Conservation (phyloP, 2,888 invertebrate genomes). For the Aphodius granarius region DNA sequence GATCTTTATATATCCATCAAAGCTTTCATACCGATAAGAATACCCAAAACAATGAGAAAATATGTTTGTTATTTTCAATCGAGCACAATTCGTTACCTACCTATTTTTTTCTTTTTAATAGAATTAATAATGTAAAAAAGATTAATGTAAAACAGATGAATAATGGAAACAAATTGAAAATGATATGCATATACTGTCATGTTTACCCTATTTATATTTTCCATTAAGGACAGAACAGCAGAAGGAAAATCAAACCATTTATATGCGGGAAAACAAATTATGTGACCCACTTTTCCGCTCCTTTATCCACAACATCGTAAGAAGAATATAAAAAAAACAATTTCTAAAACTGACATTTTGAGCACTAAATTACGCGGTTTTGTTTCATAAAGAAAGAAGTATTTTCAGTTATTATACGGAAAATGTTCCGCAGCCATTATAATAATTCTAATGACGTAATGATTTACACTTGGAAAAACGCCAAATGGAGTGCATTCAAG, state of each 20-base stretch:
- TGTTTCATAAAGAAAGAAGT: neutral
- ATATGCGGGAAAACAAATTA: neutral
- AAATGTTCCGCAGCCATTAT: neutral
- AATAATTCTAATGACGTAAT: neutral
- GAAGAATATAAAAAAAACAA: neutral
- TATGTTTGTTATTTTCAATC: no score
- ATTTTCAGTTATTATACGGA: neutral
- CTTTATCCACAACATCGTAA: neutral
- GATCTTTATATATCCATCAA: no score
- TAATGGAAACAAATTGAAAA: no score
- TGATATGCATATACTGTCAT: neutral
- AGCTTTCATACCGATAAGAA: no score
- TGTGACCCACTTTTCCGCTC: neutral
- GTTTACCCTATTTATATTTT: neutral
- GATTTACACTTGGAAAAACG: neutral
- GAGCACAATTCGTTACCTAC: no score
- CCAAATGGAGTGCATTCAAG: neutral
- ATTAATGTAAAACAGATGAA: no score
- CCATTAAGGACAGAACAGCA: neutral
- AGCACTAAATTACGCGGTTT: neutral
- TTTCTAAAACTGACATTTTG: neutral
- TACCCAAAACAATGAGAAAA: no score
- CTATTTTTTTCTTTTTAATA: no score
- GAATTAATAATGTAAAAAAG: no score
- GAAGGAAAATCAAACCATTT: neutral